Evolutionary conservation across 2,888 invertebrate genomes (phyloP), one percentile per base, ranked within the genome.

Genomic region (Lochmaea crataegi): DNA sequence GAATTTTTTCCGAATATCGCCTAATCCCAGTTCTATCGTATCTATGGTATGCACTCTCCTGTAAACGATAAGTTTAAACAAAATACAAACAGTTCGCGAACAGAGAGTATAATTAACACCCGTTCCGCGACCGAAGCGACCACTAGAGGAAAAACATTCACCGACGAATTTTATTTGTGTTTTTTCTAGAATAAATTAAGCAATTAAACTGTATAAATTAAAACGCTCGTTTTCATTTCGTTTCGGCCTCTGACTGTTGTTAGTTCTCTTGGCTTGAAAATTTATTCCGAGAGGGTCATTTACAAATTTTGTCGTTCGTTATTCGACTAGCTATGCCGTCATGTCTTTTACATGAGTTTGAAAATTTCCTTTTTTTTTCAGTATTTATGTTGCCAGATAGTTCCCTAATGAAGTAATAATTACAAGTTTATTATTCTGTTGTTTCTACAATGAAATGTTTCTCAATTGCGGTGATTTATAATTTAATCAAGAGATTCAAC

Each of bases 181-280:
- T 69, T 45, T 69, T 69, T 63, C 63, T 69, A 45, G 56, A 69
- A 69, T 69, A 69, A 63, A 63, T 69, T 69, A 38, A 64, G 56
- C 69, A 69, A 69, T 69, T 64, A 64, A 51, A 63, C 63, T 18
- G 64, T 14, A 69, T 69, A 41, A 69, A 69, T 69, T 69, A 69
- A 63, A 64, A 69, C 45, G 51, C 22, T 38, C 64, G 63, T 53
- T 64, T 69, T 51, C 42, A 11, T 51, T 63, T 56, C 22, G 48
- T 56, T 53, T 56, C 45, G 64, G 16, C 38, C 38, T 65, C 56
- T 12, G 65, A 65, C 60, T 60, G 42, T 63, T 42, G 42, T 18
- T 42, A 18, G 22, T 18, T 16, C 18, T 42, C 16, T 18, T 63
- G 12, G 18, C 12, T 16, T 9, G 58, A 45, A 68, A 68, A 68